Conservation (phyloP, 2,113 vertebrate genomes). For the Candoia aspera region DNA sequence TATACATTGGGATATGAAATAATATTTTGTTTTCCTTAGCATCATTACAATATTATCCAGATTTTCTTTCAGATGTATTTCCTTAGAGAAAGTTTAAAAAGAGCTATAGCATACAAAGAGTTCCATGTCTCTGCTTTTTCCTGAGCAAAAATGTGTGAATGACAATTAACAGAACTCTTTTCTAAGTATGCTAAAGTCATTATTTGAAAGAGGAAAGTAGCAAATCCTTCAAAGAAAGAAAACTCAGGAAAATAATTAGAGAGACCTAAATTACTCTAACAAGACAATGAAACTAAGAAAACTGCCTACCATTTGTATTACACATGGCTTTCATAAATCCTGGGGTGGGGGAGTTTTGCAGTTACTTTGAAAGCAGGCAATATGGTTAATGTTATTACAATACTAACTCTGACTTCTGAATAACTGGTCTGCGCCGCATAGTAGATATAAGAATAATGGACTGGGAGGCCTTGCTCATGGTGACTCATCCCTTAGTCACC, state of each 20-base stretch:
- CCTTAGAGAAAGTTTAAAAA: not conserved
- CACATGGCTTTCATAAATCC: not conserved
- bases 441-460: not conserved
- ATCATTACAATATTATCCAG: not conserved
- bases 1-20: not conserved
- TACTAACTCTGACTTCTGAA: not conserved
- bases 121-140: not conserved
- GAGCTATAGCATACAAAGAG: not conserved
- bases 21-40: not conserved
- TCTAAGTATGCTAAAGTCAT: not conserved
- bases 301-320: not conserved
- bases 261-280: not conserved
- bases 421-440: not conserved
- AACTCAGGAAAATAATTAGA: constrained; percentile 9
- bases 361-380: not conserved
- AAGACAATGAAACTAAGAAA: not conserved
- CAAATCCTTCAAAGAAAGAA: not conserved
- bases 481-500: not conserved
- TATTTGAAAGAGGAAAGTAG: not conserved
- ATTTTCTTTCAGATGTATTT: not conserved
- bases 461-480: not conserved
- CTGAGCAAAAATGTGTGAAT: not conserved
- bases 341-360: not conserved
- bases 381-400: not conserved
- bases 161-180: not conserved